Conservation (phyloP, 2,888 invertebrate species). For the Cheilosia variabilis region DNA sequence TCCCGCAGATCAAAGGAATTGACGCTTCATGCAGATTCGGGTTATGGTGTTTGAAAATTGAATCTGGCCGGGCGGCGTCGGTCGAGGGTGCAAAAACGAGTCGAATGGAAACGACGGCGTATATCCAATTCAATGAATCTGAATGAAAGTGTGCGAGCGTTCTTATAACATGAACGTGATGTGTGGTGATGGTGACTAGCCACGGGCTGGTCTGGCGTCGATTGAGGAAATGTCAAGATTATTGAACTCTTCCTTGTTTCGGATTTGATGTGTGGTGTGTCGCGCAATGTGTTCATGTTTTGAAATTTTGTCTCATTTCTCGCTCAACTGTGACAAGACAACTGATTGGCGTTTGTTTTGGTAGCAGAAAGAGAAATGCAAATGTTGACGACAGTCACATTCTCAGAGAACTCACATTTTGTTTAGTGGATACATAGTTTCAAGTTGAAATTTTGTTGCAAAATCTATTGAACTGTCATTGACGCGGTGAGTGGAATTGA, state of each 20-base stretch:
- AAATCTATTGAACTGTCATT: conserved; percentile 11
- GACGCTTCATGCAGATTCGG: conserved; percentile 29
- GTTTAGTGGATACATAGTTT: conserved; percentile 6
- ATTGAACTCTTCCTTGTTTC: conserved; percentile 51
- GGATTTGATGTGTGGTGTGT: conserved; percentile 7
- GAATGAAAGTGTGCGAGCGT: conserved; percentile 33
- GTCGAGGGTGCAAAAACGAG: conserved; percentile 8
- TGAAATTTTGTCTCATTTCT: background rate
- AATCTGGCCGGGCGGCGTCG: conserved; percentile 20
- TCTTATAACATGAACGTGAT: conserved; percentile 22
- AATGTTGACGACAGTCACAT: conserved; percentile 2
- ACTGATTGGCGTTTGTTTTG: conserved; percentile 49
- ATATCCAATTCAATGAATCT: conserved; percentile 50
- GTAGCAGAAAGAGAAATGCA: background rate
- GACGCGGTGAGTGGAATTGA: conserved; percentile 4
- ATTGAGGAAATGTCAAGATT: conserved; percentile 65
- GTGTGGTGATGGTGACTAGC: background rate
- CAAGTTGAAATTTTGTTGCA: background rate
- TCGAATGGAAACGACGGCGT: conserved; percentile 42
- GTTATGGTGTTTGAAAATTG: conserved; percentile 21
- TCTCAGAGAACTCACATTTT: conserved; percentile 20
- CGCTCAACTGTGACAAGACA: conserved; percentile 13
- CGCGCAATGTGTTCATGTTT: background rate
- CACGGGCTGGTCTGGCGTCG: conserved; percentile 29
- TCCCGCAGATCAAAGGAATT: conserved; percentile 58